A percentile compares a stretch with the other conserved stretches of the same genome.
phyloP scores from a whole-genome alignment of 2,888 invertebrate species.

The Erpobdella octoculata region DNA sequence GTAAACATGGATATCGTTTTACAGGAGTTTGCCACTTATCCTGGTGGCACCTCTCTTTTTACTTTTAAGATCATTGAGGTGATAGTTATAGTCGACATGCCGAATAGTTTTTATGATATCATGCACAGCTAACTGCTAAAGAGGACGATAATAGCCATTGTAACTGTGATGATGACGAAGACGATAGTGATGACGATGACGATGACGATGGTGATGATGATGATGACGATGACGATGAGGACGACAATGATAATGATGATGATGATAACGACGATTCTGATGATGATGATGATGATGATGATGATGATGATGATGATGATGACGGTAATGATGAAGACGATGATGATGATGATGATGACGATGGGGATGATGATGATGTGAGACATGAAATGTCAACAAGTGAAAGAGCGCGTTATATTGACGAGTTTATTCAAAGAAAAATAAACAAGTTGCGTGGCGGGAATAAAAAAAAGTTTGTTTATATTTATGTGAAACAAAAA shows the following conservation, averaged over 20 bases:
- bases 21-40: too few species aligned
- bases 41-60: too few species aligned
- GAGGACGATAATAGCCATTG: constrained; percentile 39
- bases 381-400: not conserved
- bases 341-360: constrained; percentile 21
- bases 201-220: constrained; percentile 4
- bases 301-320: constrained; percentile 15
- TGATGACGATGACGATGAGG: not conserved
- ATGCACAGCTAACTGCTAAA: not conserved
- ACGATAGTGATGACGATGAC: constrained; percentile 17
- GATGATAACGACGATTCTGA: not conserved
- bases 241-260: constrained; percentile 2
- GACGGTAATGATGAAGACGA: constrained; percentile 13
- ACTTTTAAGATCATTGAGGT: too few species aligned
- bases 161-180: not conserved
- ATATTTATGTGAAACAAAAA: too few species aligned
- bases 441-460: too few species aligned
- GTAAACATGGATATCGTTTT: too few species aligned
- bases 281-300: constrained; percentile 16
- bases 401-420: too few species aligned
- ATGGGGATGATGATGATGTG: not conserved
- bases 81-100: too few species aligned
- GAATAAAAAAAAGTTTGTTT: too few species aligned
- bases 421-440: too few species aligned
- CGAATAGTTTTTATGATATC: not conserved